Evolutionary conservation across 2,888 invertebrate species (phyloP), one percentile per base, ranked within the genome.

Genomic region (Ypsolopha scabrella): DNA sequence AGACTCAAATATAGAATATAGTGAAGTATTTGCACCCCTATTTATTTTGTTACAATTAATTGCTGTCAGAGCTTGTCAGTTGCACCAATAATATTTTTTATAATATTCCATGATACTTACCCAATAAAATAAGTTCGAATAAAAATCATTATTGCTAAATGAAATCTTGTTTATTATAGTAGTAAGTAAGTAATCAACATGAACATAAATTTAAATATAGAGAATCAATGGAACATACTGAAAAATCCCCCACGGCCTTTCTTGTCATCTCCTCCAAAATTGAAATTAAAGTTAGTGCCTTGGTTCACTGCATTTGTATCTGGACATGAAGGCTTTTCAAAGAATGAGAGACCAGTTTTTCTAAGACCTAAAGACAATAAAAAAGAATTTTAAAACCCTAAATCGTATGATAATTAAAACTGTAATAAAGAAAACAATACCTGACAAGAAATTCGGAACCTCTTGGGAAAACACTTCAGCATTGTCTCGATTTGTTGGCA

Each of bases 31-130:
- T 81, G 94, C 96, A 45, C 97, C 97, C 13, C 87, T 98, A 50
- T 97, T 97, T 75, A 94, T 97, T 58, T 85, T 97, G 52, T 83
- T 97, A 51, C 95, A 97, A 72, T 85, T 98, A 54, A 92, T 98
- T 60, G 95, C 97, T 59, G 93, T 97, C 51, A 89, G 97, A 68
- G 97, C 97, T 44, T 98, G 98, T 80, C 97, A 97, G 76, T 83
- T 94, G 65, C 93, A 93, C 70, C 87, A 87, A 63, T 87, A 68
- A 69, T 44, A 57, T 53, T 47, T 47, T 9, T n/a, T n/a, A n/a
- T n/a, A n/a, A n/a, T n/a, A n/a, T n/a, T n/a, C n/a, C n/a, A n/a
- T 8, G 11, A 7, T 14, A 41, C 24, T 6, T 45, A 24, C 14
- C 14, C 2, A 44, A 44, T 34, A 47, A 14, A 9, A 11, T 36